Percentiles rank a stretch among this genome's conserved stretches.
These are phyloP conservation scores for Trypoxylus dichotomus DNA, from an alignment of 1,140 invertebrate species.

Conservation along the genomic window DNA sequence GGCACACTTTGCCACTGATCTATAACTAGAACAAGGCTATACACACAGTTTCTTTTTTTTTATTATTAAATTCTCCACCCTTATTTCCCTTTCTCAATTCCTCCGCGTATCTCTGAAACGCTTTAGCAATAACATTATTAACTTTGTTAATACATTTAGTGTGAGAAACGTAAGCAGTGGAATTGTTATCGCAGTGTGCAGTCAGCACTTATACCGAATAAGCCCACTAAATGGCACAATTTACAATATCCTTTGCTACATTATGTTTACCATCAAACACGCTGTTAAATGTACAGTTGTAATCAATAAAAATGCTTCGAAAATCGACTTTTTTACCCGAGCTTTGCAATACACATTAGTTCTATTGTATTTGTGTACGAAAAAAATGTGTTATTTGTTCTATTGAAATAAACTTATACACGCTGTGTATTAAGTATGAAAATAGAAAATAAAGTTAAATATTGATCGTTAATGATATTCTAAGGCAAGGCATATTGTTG, in stretches of 20 bases:
- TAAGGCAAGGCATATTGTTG: background rate
- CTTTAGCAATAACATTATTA: background rate
- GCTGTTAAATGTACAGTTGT: background rate
- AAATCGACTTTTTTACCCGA: too few relatives aligned
- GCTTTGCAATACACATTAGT: too few relatives aligned
- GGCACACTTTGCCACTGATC: too few relatives aligned
- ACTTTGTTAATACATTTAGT: conserved; percentile 13
- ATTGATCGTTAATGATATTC: background rate
- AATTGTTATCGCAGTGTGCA: background rate
- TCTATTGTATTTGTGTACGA: too few relatives aligned
- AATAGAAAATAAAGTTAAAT: too few relatives aligned
- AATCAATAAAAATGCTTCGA: background rate
- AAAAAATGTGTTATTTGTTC: too few relatives aligned
- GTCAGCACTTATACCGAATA: conserved; percentile 1
- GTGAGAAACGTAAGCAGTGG: background rate
- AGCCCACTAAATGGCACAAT: background rate
- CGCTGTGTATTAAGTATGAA: too few relatives aligned
- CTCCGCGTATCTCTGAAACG: background rate
- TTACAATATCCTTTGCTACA: background rate
- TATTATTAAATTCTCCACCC: background rate
- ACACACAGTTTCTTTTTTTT: background rate
- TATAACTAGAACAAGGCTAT: too few relatives aligned
- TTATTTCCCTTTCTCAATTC: background rate
- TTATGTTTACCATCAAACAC: background rate
- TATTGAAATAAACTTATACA: too few relatives aligned